Conservation (phyloP, 2,888 invertebrate species). For the Anoplius nigerrimus region DNA sequence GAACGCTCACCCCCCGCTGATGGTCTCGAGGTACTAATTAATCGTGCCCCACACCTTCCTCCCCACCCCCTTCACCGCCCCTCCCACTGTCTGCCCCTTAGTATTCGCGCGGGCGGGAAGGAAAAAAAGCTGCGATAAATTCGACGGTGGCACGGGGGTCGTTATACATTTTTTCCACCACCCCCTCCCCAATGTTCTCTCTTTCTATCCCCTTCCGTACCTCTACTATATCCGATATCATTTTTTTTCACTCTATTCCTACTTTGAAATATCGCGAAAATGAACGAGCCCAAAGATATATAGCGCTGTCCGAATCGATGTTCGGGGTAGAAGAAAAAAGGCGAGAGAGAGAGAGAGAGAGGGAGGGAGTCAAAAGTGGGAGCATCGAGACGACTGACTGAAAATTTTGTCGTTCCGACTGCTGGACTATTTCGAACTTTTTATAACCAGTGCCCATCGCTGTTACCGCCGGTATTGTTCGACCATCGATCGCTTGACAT, state of each 20-base stretch:
- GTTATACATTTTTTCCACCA: conserved; percentile 21
- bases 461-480: too few relatives aligned
- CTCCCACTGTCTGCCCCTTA: conserved; percentile 12
- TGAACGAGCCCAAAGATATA: too few relatives aligned
- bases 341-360: too few relatives aligned
- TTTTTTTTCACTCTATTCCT: conserved; percentile 24
- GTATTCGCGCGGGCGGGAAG: conserved; percentile 21
- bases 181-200: conserved; percentile 6
- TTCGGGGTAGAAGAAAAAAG: too few relatives aligned
- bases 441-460: too few relatives aligned
- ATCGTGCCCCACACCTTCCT: conserved; percentile 25
- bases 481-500: too few relatives aligned
- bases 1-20: conserved; percentile 16
- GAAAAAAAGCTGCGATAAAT: conserved; percentile 46
- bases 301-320: too few relatives aligned
- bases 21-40: conserved; percentile 49
- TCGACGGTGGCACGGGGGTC: conserved; percentile 22
- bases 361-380: too few relatives aligned
- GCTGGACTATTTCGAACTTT: not conserved
- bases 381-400: not conserved
- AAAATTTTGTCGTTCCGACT: not conserved
- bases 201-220: conserved; percentile 32
- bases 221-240: not conserved
- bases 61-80: too few relatives aligned
- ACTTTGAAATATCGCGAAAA: too few relatives aligned